These are phyloP conservation scores for Carassius gibelio DNA, from an alignment of 2,113 vertebrate genomes.

Conservation along the genomic window DNA sequence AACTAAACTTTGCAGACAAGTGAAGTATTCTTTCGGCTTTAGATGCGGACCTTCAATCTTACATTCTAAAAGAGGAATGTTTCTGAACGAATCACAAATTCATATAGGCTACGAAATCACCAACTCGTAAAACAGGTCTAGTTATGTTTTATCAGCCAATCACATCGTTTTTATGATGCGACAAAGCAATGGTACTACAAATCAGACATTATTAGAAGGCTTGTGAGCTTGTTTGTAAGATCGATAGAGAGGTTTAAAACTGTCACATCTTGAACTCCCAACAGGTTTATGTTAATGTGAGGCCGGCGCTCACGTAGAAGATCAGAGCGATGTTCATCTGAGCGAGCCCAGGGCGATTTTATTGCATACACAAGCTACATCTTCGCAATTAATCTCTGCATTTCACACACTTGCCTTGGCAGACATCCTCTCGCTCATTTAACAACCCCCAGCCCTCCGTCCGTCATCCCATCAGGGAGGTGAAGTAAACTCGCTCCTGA, in stretches of 20 bases:
- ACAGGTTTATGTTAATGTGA: conserved; percentile 3
- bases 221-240: conserved; percentile 16
- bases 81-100: neutral
- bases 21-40: neutral
- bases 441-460: conserved; percentile 47
- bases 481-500: conserved; percentile 36
- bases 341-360: conserved; percentile 9
- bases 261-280: neutral
- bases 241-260: neutral
- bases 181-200: conserved; percentile 16
- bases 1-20: too few relatives aligned
- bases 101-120: neutral
- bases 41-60: neutral
- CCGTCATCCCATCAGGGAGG: conserved; percentile 33
- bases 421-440: conserved; percentile 40
- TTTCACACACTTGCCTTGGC: conserved; percentile 29
- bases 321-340: neutral
- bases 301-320: conserved; percentile 6
- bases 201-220: conserved; percentile 21
- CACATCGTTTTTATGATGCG: neutral
- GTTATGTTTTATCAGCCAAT: neutral
- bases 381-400: conserved; percentile 30
- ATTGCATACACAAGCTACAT: conserved; percentile 28
- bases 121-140: neutral
- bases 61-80: neutral